These are phyloP conservation scores for Lasioglossum calceatum DNA, from an alignment of 2,888 invertebrate species.

Conservation along the genomic window DNA sequence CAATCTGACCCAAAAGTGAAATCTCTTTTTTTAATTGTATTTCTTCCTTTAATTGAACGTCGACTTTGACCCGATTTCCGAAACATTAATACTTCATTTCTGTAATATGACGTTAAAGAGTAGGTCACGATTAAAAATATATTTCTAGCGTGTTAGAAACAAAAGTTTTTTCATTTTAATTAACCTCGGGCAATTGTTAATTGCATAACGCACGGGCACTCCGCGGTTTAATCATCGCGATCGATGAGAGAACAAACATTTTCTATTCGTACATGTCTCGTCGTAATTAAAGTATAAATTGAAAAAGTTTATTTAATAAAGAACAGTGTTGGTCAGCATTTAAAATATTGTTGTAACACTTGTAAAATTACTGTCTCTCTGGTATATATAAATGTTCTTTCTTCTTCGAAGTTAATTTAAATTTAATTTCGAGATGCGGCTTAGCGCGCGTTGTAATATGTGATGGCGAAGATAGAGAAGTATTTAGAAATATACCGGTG, in stretches of 20 bases:
- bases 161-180: neutral
- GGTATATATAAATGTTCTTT: neutral
- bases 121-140: neutral
- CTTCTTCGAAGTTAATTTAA: neutral
- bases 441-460: neutral
- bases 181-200: neutral
- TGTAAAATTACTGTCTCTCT: neutral
- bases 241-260: neutral
- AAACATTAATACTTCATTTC: neutral
- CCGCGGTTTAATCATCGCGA: neutral
- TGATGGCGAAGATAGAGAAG: neutral
- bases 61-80: neutral
- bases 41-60: neutral
- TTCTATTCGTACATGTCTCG: neutral
- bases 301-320: neutral
- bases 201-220: neutral
- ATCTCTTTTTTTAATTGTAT: conserved; percentile 8
- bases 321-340: neutral
- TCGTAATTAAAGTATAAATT: neutral
- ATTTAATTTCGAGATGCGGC: neutral
- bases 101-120: neutral
- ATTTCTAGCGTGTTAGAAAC: neutral
- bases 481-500: neutral
- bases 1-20: conserved; percentile 5
- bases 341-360: neutral